Evolutionary conservation across 2,797 vertebrate species (phyloP).

Genomic region (Picus viridis): DNA sequence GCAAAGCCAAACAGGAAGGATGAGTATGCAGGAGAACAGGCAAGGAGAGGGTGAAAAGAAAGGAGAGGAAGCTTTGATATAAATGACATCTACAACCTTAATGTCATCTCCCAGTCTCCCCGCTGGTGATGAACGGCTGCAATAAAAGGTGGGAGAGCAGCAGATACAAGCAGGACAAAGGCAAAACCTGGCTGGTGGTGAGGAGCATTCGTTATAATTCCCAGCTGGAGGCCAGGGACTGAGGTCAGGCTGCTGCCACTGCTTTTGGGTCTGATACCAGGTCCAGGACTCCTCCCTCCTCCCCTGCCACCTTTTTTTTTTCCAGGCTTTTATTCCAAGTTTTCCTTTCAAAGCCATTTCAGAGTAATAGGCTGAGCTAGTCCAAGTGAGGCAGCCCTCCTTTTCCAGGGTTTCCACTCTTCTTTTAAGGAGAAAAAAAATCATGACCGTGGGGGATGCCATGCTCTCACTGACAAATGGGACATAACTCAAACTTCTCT

Average conservation of each 20-base stretch:
- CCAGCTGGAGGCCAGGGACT: neutral
- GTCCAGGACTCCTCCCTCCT: neutral
- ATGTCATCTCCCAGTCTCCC: constrained; percentile 59
- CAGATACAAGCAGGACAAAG: constrained; percentile 38
- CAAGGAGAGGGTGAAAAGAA: constrained; percentile 36
- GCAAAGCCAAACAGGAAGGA: neutral
- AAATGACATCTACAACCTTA: constrained; percentile 45
- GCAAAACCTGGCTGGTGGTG: constrained; percentile 34
- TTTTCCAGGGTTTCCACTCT: neutral
- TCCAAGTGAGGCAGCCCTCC: neutral
- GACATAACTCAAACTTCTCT: neutral
- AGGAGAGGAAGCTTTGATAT: constrained; percentile 23
- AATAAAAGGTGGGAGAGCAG: constrained; percentile 55
- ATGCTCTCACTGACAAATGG: neutral
- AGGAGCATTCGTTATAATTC: neutral
- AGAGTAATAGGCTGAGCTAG: neutral
- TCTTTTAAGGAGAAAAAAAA: neutral
- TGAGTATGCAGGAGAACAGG: neutral
- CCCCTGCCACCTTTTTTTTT: neutral
- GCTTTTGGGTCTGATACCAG: neutral
- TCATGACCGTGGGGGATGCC: neutral
- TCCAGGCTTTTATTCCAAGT: constrained; percentile 11
- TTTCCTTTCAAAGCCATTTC: neutral
- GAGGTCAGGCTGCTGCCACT: neutral
- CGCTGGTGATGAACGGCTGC: constrained; percentile 50